Base-by-base conservation (phyloP, 2,113 vertebrate species). In the Plectropomus leopardus region DNA sequence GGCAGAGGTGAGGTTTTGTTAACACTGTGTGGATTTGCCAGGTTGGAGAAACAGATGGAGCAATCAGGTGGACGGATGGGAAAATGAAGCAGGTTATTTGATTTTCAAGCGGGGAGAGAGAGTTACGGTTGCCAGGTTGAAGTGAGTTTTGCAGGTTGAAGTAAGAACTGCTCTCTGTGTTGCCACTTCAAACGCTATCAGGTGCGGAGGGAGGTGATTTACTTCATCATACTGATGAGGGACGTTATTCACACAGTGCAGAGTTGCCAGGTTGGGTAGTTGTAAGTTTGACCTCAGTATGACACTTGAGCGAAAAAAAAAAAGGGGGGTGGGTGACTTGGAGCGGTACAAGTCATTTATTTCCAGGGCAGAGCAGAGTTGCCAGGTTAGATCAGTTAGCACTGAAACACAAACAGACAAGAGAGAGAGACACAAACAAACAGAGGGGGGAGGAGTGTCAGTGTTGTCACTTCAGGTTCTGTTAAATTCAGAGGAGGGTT, bases 41-140 rank as follows among this genome's bases (percentile, higher is more conserved):
- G 36, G 30, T 40, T 70, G 78, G 45, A 30, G 58, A 55, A 70
- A 47, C 72, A 63, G 81, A 74, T 63, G 72, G 74, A 74, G 68
- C 51, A 59, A 54, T 55, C 36, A 30, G 76, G 51, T n/a, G 4
- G 19, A 61, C 21, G 0, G 3, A 64, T 30, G 30, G 69, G 5
- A 7, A 70, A 24, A 32, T 13, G 42, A 32, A 42, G 7, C 21
- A 1, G 24, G 32, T 73, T 36, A 50, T 57, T 73, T 55, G 17
- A 76, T 58, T 73, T 48, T 26, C 0, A 1, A 55, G 19, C 45
- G 28, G 45, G 47, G 28, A 13, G 4, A 26, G 48, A 0, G 23
- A 21, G 44, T 64, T n/a, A 47, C n/a, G 44, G 78, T 34, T 64
- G 67, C 63, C 68, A 73, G 40, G 57, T 26, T 60, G 40, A 55